Evolutionary conservation across 2,888 invertebrate species (phyloP), one percentile per base, ranked within the genome.

Genomic region (Trimorus sp.): DNA sequence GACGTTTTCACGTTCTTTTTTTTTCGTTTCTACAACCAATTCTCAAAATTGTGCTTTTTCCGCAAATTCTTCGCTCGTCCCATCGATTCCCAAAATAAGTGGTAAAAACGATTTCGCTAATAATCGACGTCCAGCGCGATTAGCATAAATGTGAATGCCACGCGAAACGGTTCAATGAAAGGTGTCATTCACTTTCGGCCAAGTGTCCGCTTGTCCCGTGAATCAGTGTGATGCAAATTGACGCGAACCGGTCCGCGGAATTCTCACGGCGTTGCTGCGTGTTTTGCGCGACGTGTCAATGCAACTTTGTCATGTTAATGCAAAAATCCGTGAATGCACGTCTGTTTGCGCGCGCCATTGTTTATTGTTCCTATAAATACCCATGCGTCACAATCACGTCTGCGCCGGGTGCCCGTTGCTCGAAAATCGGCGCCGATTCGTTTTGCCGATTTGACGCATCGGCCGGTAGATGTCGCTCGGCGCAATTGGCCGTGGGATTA

Each of bases 221-320:
- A 58, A 70, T 6, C 11, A 59, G 66, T 53, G 37, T 42, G 45
- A 71, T 78, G 78, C 65, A 77, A 70, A 70, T 70, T 59, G 42
- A 38, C 37, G 15, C 53, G 15, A 66, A 65, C 51, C 59, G 51
- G 70, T 53, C 56, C 42, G 42, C 63, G 53, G 71, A 70, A 65
- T 71, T 78, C 78, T 66, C 78, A 78, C 78, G 78, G 11, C 42
- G 59, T 59, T 59, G 15, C 45, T 71, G 37, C 65, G 59, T 36
- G 51, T 71, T 78, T 78, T 59, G 70, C 45, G 49, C 38, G 37
- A 77, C 63, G 70, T 78, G 79, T 73, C 79, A 79, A 74, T 69
- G 73, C 74, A 69, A 74, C 79, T 79, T 79, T 79, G 79, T 79
- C 68, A 79, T 79, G 79, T 56, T 79, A 79, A 79, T 74, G 63